Base-by-base conservation (phyloP, 2,888 invertebrate genomes). In the Campoplex nolae region DNA sequence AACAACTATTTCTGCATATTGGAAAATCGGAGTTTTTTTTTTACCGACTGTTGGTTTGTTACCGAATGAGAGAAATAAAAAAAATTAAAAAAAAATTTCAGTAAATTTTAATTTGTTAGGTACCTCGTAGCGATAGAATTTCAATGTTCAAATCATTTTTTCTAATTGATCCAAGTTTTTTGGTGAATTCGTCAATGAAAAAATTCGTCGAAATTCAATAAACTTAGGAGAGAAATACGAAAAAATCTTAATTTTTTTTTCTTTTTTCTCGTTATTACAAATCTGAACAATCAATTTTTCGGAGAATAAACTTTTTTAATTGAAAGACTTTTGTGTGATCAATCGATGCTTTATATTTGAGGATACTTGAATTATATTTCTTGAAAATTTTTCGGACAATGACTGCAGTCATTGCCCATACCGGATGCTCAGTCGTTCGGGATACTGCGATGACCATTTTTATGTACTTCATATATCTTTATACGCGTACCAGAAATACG, bases 311-410 rank as follows among this genome's bases (percentile, higher is more conserved):
- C 28, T 73, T 23, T 28, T 73, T 16, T n/a, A 38, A 38, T 54
- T 6, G 18, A n/a, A 56, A 70, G 18, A 11, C 1, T n/a, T n/a
- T 16, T 1, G 1, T 56, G 56, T 11, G 9, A 11, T 62, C 65
- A 45, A 65, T 76, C 56, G 70, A 68, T 42, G 48, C 62, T 81
- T 67, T 32, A 75, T 70, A 23, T 75, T 3, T 65, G 6, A 45
- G 16, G 28, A 48, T 32, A 58, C 62, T 76, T 56, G 38, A 18
- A 62, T 35, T 70, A 62, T 23, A 23, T n/a, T 32, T 28, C 32
- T 84, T 67, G n/a, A n/a, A 70, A 23, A 70, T 75, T 70, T 75
- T 58, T 62, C 75, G 51, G 62, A 84, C 84, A 80, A 76, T 76
- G 76, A n/a, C n/a, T 11, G 58, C 45, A 84, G 71, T 84, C 84